Evolutionary conservation across 2,113 vertebrate species (phyloP).

Genomic region (Mormoops blainvillei): DNA sequence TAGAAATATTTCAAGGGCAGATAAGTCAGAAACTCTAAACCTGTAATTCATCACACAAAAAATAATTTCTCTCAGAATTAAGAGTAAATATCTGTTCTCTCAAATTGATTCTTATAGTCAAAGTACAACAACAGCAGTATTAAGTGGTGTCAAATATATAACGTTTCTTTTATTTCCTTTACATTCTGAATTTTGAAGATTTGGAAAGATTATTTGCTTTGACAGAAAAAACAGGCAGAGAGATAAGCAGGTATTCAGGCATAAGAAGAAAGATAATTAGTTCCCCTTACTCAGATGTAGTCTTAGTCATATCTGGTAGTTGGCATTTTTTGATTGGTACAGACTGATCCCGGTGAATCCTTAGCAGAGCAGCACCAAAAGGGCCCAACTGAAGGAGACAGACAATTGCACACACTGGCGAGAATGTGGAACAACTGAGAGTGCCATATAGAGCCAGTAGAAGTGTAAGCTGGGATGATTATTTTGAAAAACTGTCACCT

Average conservation of each 20-base stretch:
- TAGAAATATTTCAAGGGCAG: slow-evolving; percentile 1
- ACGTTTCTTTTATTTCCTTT: neutral
- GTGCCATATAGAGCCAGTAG: neutral
- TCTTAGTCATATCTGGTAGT: neutral
- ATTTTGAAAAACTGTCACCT: neutral
- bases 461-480: neutral
- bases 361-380: neutral
- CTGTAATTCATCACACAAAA: slow-evolving; percentile 37
- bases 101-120: neutral
- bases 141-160: neutral
- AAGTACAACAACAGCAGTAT: neutral
- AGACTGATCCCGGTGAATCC: neutral
- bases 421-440: neutral
- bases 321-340: neutral
- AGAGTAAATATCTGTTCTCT: slow-evolving; percentile 14
- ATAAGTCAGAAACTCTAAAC: neutral
- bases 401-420: neutral
- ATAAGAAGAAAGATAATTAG: neutral
- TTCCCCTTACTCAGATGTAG: neutral
- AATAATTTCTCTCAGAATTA: neutral
- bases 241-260: neutral
- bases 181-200: neutral
- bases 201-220: neutral
- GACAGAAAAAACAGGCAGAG: neutral
- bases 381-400: neutral